A percentile compares a stretch with the other conserved stretches of the same genome.
Conservation (phyloP, 2,888 invertebrate species). For the Agrochola litura region DNA sequence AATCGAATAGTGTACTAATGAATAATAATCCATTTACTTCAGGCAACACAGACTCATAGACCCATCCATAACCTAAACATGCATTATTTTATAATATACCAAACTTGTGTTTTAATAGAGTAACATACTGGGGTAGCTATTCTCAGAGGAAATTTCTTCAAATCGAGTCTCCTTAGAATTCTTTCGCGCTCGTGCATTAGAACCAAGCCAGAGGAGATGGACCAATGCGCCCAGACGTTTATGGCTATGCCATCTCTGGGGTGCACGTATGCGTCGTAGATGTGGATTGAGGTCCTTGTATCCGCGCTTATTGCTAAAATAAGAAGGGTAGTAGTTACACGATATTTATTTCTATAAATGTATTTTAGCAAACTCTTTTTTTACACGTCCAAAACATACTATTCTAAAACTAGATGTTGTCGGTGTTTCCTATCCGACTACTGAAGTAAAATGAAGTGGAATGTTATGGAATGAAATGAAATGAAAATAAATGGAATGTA, state of each 20-base stretch:
- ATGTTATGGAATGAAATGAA: too few relatives aligned
- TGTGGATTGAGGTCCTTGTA: slow-evolving; percentile 11
- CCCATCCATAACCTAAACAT: not conserved
- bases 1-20: not conserved
- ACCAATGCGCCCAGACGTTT: slow-evolving; percentile 81
- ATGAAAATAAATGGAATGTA: too few relatives aligned
- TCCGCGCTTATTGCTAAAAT: slow-evolving; percentile 16
- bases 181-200: slow-evolving; percentile 72
- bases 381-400: too few relatives aligned
- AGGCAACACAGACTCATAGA: too few relatives aligned
- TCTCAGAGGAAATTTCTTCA: slow-evolving; percentile 76
- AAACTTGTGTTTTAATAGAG: not conserved
- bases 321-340: too few relatives aligned
- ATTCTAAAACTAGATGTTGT: too few relatives aligned
- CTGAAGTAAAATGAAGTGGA: too few relatives aligned
- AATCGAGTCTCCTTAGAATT: slow-evolving; percentile 74
- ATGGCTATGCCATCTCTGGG: slow-evolving; percentile 73
- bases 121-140: slow-evolving; percentile 81
- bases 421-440: too few relatives aligned
- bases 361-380: too few relatives aligned
- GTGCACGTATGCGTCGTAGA: slow-evolving; percentile 79
- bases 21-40: not conserved
- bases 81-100: not conserved
- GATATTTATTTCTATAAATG: too few relatives aligned
- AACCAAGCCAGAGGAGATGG: slow-evolving; percentile 65